Evolutionary conservation across 2,113 vertebrate species (phyloP), one percentile per base, ranked within the genome.

Genomic region (Aphyosemion australe): DNA sequence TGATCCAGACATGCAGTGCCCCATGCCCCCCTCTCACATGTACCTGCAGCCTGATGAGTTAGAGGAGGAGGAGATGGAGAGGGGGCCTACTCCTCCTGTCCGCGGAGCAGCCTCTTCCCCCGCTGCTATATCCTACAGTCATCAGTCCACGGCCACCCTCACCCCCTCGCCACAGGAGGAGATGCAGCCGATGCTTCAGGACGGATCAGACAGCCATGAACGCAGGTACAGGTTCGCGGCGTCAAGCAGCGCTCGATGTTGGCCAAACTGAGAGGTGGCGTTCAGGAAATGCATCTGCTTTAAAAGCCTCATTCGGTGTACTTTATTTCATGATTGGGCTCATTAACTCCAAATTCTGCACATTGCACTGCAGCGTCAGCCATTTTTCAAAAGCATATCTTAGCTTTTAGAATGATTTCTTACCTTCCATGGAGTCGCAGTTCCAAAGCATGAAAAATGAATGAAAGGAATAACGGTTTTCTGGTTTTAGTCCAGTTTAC

Each of bases 91-190:
- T 0, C 97, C 97, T 5, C 97, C 97, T 1, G 86, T 99, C 8
- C 91, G 97, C 26, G 97, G 97, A 47, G 96, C 96, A 11, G 97
- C 97, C 41, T 98, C 97, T 12, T 99, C 97, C 45, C 97, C 97
- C 12, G 97, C 97, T 0, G 97, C 97, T 0, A 95, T 98, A 49
- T 99, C 97, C 63, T 99, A 99, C 41, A 99, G 97, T 76, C 97
- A 99, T 83, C 97, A 99, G 84, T 99, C 97, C 72, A 99, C 97
- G 8, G 97, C 97, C 83, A 99, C 97, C 0, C 94, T 99, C 62
- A 99, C 98, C 1, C 98, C 98, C 1, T 98, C 98, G 13, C 96
- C 97, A 0, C 98, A 98, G 79, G 98, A 99, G 46, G 98, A 99
- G 51, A 95, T 97, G 71, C 95, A 96, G 86, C 97, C 98, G 41